Base-by-base conservation (phyloP, 2,888 invertebrate species). In the Drosophila subsilvestris region DNA sequence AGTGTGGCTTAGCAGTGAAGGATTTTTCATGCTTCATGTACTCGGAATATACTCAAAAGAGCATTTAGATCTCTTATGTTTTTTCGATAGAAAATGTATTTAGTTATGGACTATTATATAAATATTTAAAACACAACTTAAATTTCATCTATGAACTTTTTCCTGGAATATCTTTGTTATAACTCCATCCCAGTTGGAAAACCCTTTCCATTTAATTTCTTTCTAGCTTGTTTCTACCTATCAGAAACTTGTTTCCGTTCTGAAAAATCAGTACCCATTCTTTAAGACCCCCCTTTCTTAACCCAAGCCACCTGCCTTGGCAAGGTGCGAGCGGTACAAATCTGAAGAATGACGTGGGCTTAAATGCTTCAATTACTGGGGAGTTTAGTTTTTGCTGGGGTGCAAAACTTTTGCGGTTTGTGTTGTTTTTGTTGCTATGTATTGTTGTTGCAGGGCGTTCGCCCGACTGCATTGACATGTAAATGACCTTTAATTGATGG, bases 401-500 rank as follows among this genome's bases (percentile, higher is more conserved):
- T 62, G 67, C 74, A 67, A 77, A 68, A 74, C 78, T 65, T 57
- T 65, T 76, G 71, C 62, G 76, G 74, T 55, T 53, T 60, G 61
- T 57, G 65, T 20, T 49, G 68, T 32, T 54, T 37, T 22, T 44
- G 58, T 45, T 60, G 63, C 49, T 42, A 6, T 25, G 25, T 25
- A 49, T 49, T 56, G 60, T 47, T 42, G 20, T 54, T 60, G 45
- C 53, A 57, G 55, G 50, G 55, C 54, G 50, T 32, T 60, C 47
- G 54, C 27, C 58, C 48, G 74, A 69, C 69, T 77, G 83, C 79
- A 86, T 84, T 81, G 87, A 85, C 85, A 87, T 85, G 85, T 79
- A 86, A 85, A 86, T 86, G 85, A 85, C 83, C 86, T 82, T 86
- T 86, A 86, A 86, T 86, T 86, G 85, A 82, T 85, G 84, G 81